Evolutionary conservation across 2,888 invertebrate genomes (phyloP), one percentile per base, ranked within the genome.

Genomic region (Acleris sparsana): DNA sequence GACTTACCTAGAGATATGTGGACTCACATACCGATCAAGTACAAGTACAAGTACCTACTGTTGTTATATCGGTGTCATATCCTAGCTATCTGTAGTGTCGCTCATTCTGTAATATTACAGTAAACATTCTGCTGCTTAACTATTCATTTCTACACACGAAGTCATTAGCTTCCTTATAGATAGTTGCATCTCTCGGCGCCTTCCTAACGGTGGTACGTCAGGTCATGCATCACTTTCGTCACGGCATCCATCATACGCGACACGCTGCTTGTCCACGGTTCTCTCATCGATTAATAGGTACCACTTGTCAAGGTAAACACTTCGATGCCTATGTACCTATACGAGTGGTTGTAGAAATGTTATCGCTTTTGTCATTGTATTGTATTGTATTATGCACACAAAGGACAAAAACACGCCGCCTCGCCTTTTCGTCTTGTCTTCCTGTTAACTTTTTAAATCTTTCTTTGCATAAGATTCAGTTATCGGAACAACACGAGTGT

Each of bases 211-310:
- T 62, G 53, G 62, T 55, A 59, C 61, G 68, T 64, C 63, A 65
- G 63, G 64, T 73, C 70, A 79, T 82, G 69, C 73, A 80, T 82
- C 79, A 80, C 73, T 78, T 74, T 75, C 72, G 72, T 75, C 71
- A 71, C 68, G 73, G 73, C 73, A 80, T 82, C 78, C 70, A 81
- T 82, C 80, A 81, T 72, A 67, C 62, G 70, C 67, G 66, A 52
- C 59, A 66, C 70, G 68, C 60, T 49, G 67, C 70, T 67, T 70
- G 68, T 72, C 72, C 70, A 49, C 57, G 53, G 53, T n/a, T 56
- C 67, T 70, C 69, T 68, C 71, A 71, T 72, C 71, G 69, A 72
- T 75, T 72, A 67, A 70, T 71, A n/a, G n/a, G n/a, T n/a, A 71
- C 67, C 66, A 33, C 62, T 68, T 72, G 70, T 73, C 71, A 69